Evolutionary conservation across 2,888 invertebrate species (phyloP).

Genomic region (Ormyrus thymus): DNA sequence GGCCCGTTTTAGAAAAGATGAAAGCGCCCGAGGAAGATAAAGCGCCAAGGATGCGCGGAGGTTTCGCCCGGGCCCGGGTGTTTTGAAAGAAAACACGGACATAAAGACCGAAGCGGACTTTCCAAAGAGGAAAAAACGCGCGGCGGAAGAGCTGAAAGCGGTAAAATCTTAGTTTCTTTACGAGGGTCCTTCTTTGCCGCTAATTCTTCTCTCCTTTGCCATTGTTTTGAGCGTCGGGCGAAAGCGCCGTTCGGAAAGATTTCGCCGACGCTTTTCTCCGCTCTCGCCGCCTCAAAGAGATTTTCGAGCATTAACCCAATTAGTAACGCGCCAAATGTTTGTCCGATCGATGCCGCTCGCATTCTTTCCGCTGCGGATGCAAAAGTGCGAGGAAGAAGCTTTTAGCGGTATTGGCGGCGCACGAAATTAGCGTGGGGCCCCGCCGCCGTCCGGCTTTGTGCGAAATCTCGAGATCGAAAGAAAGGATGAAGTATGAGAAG

Average conservation of each 20-base stretch:
- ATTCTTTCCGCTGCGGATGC: too few species aligned
- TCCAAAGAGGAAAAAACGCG: neutral
- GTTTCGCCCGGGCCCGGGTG: neutral
- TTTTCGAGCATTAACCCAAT: too few species aligned
- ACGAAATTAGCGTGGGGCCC: too few species aligned
- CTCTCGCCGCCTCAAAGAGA: too few species aligned
- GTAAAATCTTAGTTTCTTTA: constrained; percentile 43
- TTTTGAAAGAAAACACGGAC: neutral
- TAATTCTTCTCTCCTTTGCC: constrained; percentile 43
- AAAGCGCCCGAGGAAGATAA: constrained; percentile 17
- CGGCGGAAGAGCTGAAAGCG: constrained; percentile 16
- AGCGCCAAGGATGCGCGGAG: neutral
- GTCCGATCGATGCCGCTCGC: too few species aligned
- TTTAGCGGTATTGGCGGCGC: too few species aligned
- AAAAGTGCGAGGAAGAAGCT: too few species aligned
- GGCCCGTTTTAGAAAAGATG: neutral
- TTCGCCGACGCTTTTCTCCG: neutral
- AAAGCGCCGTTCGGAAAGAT: constrained; percentile 12
- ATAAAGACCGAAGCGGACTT: neutral
- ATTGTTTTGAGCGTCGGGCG: constrained; percentile 35
- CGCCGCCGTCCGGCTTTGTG: too few species aligned
- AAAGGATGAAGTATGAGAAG: neutral
- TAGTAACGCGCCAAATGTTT: too few species aligned
- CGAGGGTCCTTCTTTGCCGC: constrained; percentile 30
- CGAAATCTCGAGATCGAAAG: constrained; percentile 12